These are phyloP conservation scores for Antheraea assamensis DNA, from an alignment of 2,888 invertebrate species.

Conservation along the genomic window DNA sequence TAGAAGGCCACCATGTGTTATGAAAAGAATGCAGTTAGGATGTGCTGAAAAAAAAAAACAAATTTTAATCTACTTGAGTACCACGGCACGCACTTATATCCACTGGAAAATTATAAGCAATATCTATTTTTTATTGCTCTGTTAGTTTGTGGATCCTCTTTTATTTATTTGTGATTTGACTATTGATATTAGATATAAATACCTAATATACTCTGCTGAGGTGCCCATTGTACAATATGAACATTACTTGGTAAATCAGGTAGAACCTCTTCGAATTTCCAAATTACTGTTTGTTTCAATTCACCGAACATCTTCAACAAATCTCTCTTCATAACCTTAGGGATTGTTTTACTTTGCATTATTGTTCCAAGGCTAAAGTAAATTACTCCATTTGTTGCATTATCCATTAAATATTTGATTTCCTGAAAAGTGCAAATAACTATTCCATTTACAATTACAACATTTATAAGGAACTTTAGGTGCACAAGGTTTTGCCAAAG, in stretches of 20 bases:
- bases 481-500: no score
- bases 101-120: no score
- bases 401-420: constrained; percentile 55
- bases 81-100: no score
- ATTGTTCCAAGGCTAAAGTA: constrained; percentile 74
- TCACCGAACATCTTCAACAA: constrained; percentile 59
- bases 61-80: no score
- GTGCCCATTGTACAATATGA: constrained; percentile 62
- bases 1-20: constrained; percentile 47
- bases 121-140: not conserved
- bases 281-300: constrained; percentile 69
- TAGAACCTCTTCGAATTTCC: constrained; percentile 65
- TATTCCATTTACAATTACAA: no score
- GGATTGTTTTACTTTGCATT: constrained; percentile 55
- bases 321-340: constrained; percentile 46
- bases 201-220: constrained; percentile 65
- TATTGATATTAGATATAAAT: constrained; percentile 19
- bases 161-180: not conserved
- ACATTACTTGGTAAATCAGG: constrained; percentile 59
- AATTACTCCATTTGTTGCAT: constrained; percentile 65
- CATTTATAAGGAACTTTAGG: no score
- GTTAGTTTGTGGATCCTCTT: not conserved
- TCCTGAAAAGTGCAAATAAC: no score
- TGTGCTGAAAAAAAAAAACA: constrained; percentile 40
- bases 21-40: constrained; percentile 44